Percentiles rank a stretch among this genome's conserved stretches.
These are phyloP conservation scores for Apotomis turbidana DNA, from an alignment of 2,888 invertebrate species.

Conservation along the genomic window DNA sequence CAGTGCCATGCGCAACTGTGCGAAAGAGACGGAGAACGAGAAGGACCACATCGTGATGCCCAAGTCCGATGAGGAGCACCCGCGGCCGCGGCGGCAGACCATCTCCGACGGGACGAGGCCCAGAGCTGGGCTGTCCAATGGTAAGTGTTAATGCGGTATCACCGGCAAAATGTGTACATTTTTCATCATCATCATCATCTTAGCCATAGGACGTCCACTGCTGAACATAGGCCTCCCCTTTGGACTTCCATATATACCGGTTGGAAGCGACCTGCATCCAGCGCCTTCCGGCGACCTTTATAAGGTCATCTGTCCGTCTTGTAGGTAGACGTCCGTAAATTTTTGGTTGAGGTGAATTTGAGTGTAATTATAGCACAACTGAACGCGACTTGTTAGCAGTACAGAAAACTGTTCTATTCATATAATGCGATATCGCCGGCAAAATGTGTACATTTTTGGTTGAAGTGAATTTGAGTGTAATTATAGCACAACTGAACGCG, in stretches of 20 bases:
- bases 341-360: slow-evolving; percentile 2
- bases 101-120: slow-evolving; percentile 76
- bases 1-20: slow-evolving; percentile 88
- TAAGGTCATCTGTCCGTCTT: too few species aligned
- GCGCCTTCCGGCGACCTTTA: too few species aligned
- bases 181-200: too few species aligned
- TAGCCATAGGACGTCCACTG: too few species aligned
- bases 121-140: slow-evolving; percentile 65
- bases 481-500: background rate
- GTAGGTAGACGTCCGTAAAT: too few species aligned
- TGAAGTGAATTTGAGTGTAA: background rate
- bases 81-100: slow-evolving; percentile 87
- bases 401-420: too few species aligned
- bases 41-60: slow-evolving; percentile 85
- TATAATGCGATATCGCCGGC: too few species aligned
- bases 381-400: too few species aligned
- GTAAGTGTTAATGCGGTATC: slow-evolving; percentile 56
- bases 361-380: too few species aligned
- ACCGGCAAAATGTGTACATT: background rate
- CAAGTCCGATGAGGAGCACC: slow-evolving; percentile 85
- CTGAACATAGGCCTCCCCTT: too few species aligned
- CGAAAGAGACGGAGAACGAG: slow-evolving; percentile 81
- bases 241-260: too few species aligned
- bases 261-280: too few species aligned
- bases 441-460: slow-evolving; percentile 1